Percentiles rank a stretch among this genome's conserved stretches.
Evolutionary conservation across 2,113 vertebrate species (phyloP).

Genomic region (Chaetodon auriga): DNA sequence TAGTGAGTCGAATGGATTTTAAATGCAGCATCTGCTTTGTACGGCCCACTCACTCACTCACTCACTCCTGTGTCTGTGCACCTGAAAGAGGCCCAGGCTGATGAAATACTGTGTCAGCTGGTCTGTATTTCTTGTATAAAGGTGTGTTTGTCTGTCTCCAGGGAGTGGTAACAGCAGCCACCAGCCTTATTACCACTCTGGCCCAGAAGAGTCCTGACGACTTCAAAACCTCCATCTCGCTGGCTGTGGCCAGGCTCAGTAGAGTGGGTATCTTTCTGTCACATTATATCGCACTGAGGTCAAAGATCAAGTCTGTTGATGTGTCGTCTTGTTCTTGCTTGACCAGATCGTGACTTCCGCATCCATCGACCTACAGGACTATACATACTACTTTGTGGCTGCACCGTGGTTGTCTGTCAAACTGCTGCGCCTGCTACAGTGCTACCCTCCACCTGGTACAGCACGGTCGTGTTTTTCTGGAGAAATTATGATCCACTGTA

Average conservation of each 20-base stretch:
- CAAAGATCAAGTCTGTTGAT: not conserved
- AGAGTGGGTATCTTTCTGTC: conserved; percentile 76
- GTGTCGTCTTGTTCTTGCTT: not conserved
- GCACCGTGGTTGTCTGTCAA: conserved; percentile 93
- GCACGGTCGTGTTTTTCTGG: not conserved
- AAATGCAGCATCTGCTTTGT: not conserved
- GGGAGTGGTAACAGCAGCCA: conserved; percentile 92
- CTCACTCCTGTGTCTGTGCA: not conserved
- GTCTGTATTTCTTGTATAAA: not conserved
- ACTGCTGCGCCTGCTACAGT: conserved; percentile 89
- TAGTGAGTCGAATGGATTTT: not conserved
- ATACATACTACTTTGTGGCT: conserved; percentile 93
- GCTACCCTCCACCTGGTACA: conserved; percentile 86
- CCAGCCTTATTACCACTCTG: conserved; percentile 90
- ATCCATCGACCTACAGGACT: conserved; percentile 92
- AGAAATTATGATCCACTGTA: not conserved
- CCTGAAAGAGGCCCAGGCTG: not conserved
- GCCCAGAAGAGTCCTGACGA: conserved; percentile 93
- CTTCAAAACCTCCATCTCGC: conserved; percentile 90
- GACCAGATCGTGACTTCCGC: conserved; percentile 91
- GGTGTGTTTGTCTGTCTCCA: conserved; percentile 51
- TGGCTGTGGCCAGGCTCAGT: conserved; percentile 90
- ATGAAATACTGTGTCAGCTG: not conserved
- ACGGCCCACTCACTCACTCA: not conserved
- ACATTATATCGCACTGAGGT: not conserved